These are phyloP conservation scores for Coccyzus lansbergi DNA, from an alignment of 2,797 vertebrate species.

Conservation along the genomic window DNA sequence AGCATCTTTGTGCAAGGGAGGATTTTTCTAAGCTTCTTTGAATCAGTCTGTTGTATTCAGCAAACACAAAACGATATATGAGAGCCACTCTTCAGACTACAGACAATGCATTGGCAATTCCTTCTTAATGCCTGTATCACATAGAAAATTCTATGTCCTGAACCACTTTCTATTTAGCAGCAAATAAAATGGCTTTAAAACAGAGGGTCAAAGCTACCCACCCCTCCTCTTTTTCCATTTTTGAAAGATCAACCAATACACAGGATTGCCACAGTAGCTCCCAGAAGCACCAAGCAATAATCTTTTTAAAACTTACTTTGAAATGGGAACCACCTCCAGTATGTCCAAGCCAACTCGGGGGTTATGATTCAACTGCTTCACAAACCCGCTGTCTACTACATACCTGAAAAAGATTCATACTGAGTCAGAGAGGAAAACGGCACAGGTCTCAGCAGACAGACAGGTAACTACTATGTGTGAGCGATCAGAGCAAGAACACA, in stretches of 20 bases:
- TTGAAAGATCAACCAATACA: not conserved
- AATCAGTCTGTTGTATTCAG: not conserved
- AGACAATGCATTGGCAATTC: not conserved
- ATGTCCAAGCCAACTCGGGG: conserved; percentile 93
- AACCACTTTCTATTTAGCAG: not conserved
- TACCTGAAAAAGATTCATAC: conserved; percentile 80
- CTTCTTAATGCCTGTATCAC: not conserved
- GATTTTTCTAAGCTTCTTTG: not conserved
- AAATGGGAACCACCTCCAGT: conserved; percentile 96
- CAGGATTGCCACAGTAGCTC: not conserved
- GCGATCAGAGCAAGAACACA: not conserved
- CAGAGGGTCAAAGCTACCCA: accelerated
- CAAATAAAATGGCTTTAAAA: not conserved
- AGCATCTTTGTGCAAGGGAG: not conserved
- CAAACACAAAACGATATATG: not conserved
- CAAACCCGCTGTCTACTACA: conserved; percentile 96
- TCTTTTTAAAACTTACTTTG: conserved; percentile 84
- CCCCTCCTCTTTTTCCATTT: accelerated
- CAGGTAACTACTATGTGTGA: accelerated
- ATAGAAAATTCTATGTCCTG: not conserved
- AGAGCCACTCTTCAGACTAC: not conserved
- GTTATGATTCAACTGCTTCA: conserved; percentile 97
- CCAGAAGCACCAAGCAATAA: not conserved
- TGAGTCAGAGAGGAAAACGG: not conserved
- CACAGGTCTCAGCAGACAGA: not conserved